These are phyloP conservation scores for Capromys pilorides DNA, from an alignment of 2,797 vertebrate genomes.

Conservation along the genomic window DNA sequence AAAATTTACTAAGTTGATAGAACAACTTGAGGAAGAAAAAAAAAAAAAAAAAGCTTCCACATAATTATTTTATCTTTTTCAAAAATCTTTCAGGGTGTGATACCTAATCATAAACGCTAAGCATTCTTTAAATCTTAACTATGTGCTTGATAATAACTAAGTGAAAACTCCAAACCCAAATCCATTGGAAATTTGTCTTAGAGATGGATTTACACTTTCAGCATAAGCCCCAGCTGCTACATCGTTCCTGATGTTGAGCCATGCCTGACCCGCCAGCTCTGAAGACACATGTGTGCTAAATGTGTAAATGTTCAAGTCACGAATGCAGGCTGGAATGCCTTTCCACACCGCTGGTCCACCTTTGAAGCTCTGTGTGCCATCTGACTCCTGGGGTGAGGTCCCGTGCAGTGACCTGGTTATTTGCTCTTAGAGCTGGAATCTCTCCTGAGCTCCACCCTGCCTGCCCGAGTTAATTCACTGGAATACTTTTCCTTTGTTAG, in stretches of 20 bases:
- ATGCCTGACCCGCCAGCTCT: not conserved
- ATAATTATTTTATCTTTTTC: not conserved
- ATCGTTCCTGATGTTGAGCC: not conserved
- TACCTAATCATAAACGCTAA: conserved; percentile 3
- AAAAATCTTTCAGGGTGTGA: not conserved
- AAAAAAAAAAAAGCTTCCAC: not conserved
- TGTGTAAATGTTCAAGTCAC: not conserved
- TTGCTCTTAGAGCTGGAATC: not conserved
- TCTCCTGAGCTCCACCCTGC: not conserved
- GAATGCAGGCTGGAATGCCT: not conserved
- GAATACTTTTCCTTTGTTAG: conserved; percentile 4
- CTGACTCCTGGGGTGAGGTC: not conserved
- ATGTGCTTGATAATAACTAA: not conserved
- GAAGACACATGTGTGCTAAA: not conserved
- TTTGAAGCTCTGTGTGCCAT: not conserved
- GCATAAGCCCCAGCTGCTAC: not conserved
- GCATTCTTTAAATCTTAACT: not conserved
- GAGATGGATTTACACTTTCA: not conserved
- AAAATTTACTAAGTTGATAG: not conserved
- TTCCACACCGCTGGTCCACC: not conserved
- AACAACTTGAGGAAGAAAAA: not conserved
- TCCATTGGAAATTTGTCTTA: not conserved
- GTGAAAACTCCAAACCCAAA: not conserved
- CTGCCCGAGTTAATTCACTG: not conserved
- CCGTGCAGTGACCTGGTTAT: not conserved